Percentiles rank a stretch among this genome's conserved stretches.
These are phyloP conservation scores for Euclidia mi DNA, from an alignment of 2,888 invertebrate species.

Conservation along the genomic window DNA sequence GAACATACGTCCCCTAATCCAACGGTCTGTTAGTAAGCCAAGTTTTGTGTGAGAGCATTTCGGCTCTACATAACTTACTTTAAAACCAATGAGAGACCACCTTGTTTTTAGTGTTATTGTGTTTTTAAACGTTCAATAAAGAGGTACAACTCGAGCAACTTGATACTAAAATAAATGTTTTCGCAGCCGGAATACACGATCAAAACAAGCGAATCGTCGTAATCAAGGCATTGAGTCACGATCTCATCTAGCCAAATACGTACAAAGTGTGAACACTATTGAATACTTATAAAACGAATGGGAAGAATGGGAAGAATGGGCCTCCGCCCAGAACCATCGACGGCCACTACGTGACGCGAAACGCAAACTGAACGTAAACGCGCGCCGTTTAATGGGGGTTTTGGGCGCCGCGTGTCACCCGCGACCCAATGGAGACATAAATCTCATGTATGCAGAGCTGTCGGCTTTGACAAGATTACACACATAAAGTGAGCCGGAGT, in stretches of 20 bases:
- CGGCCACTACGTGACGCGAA: constrained; percentile 73
- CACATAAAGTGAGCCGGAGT: constrained; percentile 7
- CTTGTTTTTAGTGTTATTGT: no score
- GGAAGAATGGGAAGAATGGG: constrained; percentile 72
- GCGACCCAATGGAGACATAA: constrained; percentile 9
- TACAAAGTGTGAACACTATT: constrained; percentile 74
- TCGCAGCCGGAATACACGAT: not conserved
- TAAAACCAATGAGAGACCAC: no score
- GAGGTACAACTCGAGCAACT: not conserved
- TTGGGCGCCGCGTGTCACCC: constrained; percentile 43
- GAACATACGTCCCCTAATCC: constrained; percentile 37
- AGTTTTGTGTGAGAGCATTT: constrained; percentile 9
- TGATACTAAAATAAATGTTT: not conserved
- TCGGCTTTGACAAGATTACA: constrained; percentile 13
- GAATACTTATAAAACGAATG: constrained; percentile 78
- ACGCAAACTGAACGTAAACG: constrained; percentile 67
- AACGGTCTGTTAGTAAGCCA: constrained; percentile 31
- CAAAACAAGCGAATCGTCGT: constrained; percentile 33
- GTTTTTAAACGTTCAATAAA: no score
- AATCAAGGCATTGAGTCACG: constrained; percentile 53
- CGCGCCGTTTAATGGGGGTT: constrained; percentile 64
- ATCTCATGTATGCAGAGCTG: constrained; percentile 7
- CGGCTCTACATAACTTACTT: not conserved
- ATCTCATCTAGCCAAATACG: constrained; percentile 47
- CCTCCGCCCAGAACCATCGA: constrained; percentile 73